phyloP scores from a whole-genome alignment of 2,888 invertebrate genomes.

The Ptychoptera contaminata region DNA sequence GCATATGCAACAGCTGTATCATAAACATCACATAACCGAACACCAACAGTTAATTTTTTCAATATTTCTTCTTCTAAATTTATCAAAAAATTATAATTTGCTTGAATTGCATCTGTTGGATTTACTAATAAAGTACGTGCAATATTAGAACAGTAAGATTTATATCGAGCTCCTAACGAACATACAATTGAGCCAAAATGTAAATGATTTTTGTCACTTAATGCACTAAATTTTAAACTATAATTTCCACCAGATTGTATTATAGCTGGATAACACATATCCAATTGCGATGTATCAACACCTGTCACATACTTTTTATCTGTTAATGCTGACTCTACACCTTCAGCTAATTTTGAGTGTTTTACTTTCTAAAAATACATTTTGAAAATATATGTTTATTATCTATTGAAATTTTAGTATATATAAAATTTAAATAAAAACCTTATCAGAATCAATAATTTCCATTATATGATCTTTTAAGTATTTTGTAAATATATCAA shows the following conservation, averaged over 20 bases:
- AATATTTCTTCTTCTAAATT: slow-evolving; percentile 82
- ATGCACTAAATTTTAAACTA: slow-evolving; percentile 89
- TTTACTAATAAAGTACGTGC: slow-evolving; percentile 92
- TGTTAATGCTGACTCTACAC: slow-evolving; percentile 82
- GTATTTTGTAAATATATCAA: slow-evolving; percentile 92
- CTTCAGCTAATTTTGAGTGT: slow-evolving; percentile 87
- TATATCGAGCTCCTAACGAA: slow-evolving; percentile 86
- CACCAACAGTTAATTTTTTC: slow-evolving; percentile 65
- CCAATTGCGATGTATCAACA: slow-evolving; percentile 76
- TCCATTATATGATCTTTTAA: slow-evolving; percentile 96
- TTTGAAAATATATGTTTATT: slow-evolving; percentile 8
- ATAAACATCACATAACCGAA: slow-evolving; percentile 74
- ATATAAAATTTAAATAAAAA: slow-evolving; percentile 21
- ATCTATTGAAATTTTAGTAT: slow-evolving; percentile 3
- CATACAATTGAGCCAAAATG: slow-evolving; percentile 96
- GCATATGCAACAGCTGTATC: slow-evolving; percentile 66
- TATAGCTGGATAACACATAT: slow-evolving; percentile 97
- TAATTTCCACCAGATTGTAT: slow-evolving; percentile 99
- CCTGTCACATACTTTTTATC: slow-evolving; percentile 92
- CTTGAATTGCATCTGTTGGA: slow-evolving; percentile 63
- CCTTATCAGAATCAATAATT: slow-evolving; percentile 93
- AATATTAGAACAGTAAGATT: slow-evolving; percentile 96
- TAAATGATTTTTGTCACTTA: slow-evolving; percentile 81
- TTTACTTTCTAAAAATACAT: slow-evolving; percentile 67
- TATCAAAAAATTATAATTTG: slow-evolving; percentile 82